Conservation (phyloP, 30 jellyfish, hydroid and myxozoan genomes). For the Aurelia sp. region DNA sequence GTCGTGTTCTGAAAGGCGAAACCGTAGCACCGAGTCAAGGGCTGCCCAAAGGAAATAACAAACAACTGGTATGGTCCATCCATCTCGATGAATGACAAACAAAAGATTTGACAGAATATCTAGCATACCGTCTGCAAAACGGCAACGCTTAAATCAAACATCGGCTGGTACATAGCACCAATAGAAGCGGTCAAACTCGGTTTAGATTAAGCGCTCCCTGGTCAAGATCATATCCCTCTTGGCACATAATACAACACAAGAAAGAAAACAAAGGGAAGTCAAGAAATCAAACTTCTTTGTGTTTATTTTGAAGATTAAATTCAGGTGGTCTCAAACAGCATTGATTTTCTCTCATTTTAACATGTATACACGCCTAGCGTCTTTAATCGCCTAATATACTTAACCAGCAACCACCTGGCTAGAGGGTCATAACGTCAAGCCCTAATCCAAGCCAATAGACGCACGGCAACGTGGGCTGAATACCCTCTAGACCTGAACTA, state of each 20-base stretch:
- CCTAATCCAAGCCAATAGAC: constrained; percentile 10
- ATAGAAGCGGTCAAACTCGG: no score
- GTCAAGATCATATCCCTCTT: no score
- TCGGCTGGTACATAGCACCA: no score
- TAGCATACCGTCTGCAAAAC: no score
- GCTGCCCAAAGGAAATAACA: no score
- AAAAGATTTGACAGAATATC: no score
- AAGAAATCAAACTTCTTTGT: not conserved
- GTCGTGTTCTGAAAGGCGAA: no score
- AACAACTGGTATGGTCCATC: no score
- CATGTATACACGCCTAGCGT: constrained; percentile 55
- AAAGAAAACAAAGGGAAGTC: not conserved
- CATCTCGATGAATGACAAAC: no score
- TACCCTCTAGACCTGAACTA: not conserved
- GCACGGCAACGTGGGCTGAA: not conserved
- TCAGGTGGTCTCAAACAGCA: constrained; percentile 50
- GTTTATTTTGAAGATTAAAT: not conserved
- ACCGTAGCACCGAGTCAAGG: no score
- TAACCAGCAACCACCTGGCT: constrained; percentile 80
- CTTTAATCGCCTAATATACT: constrained; percentile 30
- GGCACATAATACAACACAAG: not conserved
- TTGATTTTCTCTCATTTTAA: not conserved
- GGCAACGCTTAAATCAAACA: no score
- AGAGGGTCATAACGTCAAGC: constrained; percentile 72
- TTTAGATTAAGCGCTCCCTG: no score